A percentile compares a stretch with the other conserved stretches of the same genome.
Evolutionary conservation across 2,797 vertebrate species (phyloP).

Genomic region (Phoebastria nigripes): DNA sequence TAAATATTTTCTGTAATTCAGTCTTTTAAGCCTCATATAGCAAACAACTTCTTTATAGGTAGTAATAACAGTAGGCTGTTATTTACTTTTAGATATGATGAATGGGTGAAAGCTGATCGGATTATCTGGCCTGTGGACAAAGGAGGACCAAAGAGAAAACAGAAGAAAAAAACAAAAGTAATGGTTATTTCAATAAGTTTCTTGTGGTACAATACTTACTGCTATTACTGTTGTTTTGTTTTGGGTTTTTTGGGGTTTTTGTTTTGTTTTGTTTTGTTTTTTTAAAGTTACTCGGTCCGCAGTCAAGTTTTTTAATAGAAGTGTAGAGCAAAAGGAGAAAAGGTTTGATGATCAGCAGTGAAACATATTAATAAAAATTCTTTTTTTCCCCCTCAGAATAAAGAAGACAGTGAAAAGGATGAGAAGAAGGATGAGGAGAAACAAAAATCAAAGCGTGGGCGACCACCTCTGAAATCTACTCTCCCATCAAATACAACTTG

Average conservation of each 20-base stretch:
- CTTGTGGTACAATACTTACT: neutral
- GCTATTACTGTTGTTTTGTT: neutral
- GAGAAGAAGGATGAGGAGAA: slow-evolving; percentile 83
- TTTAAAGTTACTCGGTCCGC: neutral
- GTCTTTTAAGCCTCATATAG: neutral
- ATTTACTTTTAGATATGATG: slow-evolving; percentile 85
- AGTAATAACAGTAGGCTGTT: neutral
- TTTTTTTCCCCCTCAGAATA: slow-evolving; percentile 74
- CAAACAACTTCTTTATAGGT: neutral
- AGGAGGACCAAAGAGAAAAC: slow-evolving; percentile 89
- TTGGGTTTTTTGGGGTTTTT: too few relatives aligned
- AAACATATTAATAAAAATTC: neutral
- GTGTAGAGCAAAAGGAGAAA: neutral
- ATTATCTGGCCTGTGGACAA: slow-evolving; percentile 98
- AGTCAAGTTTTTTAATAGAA: neutral
- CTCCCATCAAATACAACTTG: slow-evolving; percentile 78
- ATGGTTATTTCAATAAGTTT: neutral
- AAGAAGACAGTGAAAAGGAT: slow-evolving; percentile 86
- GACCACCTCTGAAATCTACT: slow-evolving; percentile 86
- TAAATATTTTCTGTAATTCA: neutral
- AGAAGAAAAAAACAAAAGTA: slow-evolving; percentile 89
- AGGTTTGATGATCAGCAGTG: neutral
- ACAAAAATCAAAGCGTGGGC: slow-evolving; percentile 84
- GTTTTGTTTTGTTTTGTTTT: neutral
- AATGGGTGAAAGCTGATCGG: slow-evolving; percentile 97